These are phyloP conservation scores for Acronicta leporina DNA, from an alignment of 2,888 invertebrate genomes.

Conservation along the genomic window DNA sequence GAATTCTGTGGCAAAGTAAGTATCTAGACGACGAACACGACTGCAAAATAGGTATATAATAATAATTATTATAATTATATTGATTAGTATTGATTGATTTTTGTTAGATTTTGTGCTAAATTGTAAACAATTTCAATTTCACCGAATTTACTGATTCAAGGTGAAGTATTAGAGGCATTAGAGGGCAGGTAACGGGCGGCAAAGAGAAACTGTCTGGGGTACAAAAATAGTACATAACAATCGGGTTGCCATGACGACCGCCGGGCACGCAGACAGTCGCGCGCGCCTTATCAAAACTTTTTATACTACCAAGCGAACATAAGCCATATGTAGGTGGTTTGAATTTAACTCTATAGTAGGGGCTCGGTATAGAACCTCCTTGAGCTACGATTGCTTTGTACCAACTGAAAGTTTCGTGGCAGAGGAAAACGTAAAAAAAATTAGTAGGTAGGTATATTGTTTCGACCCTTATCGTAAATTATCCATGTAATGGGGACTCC, in stretches of 20 bases:
- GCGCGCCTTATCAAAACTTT: slow-evolving; percentile 29
- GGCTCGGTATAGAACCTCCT: slow-evolving; percentile 16
- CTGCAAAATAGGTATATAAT: no score
- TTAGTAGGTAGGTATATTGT: neutral
- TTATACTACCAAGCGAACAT: slow-evolving; percentile 57
- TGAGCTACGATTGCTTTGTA: slow-evolving; percentile 8
- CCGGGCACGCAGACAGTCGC: slow-evolving; percentile 51
- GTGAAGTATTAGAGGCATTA: slow-evolving; percentile 5
- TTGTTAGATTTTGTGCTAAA: neutral
- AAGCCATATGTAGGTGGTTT: slow-evolving; percentile 43
- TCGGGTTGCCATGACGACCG: slow-evolving; percentile 64
- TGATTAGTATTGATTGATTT: no score
- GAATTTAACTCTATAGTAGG: slow-evolving; percentile 32
- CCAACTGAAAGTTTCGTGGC: neutral
- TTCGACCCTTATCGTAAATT: slow-evolving; percentile 9
- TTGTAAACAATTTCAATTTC: neutral
- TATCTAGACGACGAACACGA: neutral
- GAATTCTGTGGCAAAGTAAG: slow-evolving; percentile 24
- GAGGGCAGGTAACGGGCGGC: slow-evolving; percentile 10
- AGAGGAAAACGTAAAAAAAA: neutral
- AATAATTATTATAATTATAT: no score
- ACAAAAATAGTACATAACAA: slow-evolving; percentile 52
- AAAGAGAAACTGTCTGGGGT: slow-evolving; percentile 27
- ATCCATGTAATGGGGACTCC: slow-evolving; percentile 10
- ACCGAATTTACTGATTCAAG: neutral